A percentile compares a stretch with the other conserved stretches of the same genome.
phyloP scores from a whole-genome alignment of 37 sponge, comb jelly and placozoan species.

The Bolinopsis microptera region DNA sequence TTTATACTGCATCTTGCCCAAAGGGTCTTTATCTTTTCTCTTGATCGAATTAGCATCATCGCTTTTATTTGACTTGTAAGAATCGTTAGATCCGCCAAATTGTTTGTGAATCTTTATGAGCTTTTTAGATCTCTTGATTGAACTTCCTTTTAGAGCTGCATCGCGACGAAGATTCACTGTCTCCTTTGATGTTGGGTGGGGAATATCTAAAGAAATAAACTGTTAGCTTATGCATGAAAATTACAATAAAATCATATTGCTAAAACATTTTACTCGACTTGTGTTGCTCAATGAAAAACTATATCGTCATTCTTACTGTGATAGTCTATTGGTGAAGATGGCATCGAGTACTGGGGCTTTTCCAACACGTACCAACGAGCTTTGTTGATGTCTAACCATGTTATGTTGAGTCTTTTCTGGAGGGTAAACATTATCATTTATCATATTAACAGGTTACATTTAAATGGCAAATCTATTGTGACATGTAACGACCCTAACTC shows the following conservation, averaged over 20 bases:
- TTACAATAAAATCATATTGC: too few relatives aligned
- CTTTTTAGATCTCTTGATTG: slow-evolving; percentile 27
- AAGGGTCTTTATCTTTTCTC: background rate
- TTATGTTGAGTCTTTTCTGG: background rate
- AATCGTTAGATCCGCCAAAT: background rate
- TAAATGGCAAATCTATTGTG: too few relatives aligned
- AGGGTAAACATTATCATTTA: too few relatives aligned
- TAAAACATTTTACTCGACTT: too few relatives aligned
- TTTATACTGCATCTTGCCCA: background rate
- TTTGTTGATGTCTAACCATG: slow-evolving; percentile 35
- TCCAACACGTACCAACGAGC: background rate
- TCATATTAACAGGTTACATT: too few relatives aligned
- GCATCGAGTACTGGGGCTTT: background rate
- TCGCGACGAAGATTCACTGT: background rate
- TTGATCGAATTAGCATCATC: background rate
- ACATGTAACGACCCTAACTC: too few relatives aligned
- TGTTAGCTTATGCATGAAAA: background rate
- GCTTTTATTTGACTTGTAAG: background rate
- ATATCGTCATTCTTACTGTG: too few relatives aligned
- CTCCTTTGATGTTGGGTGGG: background rate
- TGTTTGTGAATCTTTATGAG: background rate
- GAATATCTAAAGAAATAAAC: background rate
- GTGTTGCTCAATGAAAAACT: too few relatives aligned
- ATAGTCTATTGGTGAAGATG: background rate
- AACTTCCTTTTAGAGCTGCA: background rate